Conservation (phyloP, 2,797 vertebrate genomes). For the Molossus molossus region DNA sequence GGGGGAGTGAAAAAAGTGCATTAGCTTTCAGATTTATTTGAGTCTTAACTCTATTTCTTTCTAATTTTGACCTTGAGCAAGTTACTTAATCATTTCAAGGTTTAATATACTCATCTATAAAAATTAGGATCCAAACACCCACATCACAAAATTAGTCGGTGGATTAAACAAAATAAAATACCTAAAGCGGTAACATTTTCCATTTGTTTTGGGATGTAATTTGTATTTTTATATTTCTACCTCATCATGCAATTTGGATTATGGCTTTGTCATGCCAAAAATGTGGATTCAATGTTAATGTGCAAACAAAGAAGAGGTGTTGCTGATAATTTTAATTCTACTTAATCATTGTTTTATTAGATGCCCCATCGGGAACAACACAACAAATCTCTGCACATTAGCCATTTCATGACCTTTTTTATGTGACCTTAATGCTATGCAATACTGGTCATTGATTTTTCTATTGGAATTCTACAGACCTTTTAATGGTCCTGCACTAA, state of each 20-base stretch:
- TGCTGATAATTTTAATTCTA: slow-evolving; percentile 46
- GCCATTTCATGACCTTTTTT: background rate
- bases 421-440: slow-evolving; percentile 73
- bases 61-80: slow-evolving; percentile 49
- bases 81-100: slow-evolving; percentile 45
- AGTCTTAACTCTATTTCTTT: background rate
- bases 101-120: slow-evolving; percentile 35
- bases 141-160: background rate
- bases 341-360: slow-evolving; percentile 57
- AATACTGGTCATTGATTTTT: slow-evolving; percentile 78
- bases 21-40: background rate
- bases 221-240: slow-evolving; percentile 15
- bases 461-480: slow-evolving; percentile 76
- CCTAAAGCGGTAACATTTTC: background rate
- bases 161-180: slow-evolving; percentile 47
- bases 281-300: slow-evolving; percentile 42
- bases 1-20: background rate
- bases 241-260: slow-evolving; percentile 59
- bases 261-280: slow-evolving; percentile 42
- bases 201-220: slow-evolving; percentile 37
- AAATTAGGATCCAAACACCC: slow-evolving; percentile 27
- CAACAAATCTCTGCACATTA: slow-evolving; percentile 53
- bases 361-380: background rate
- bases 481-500: slow-evolving; percentile 69
- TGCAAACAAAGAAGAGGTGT: slow-evolving; percentile 46